phyloP scores from a whole-genome alignment of 2,113 vertebrate genomes.

The Notarius lentiginosus region DNA sequence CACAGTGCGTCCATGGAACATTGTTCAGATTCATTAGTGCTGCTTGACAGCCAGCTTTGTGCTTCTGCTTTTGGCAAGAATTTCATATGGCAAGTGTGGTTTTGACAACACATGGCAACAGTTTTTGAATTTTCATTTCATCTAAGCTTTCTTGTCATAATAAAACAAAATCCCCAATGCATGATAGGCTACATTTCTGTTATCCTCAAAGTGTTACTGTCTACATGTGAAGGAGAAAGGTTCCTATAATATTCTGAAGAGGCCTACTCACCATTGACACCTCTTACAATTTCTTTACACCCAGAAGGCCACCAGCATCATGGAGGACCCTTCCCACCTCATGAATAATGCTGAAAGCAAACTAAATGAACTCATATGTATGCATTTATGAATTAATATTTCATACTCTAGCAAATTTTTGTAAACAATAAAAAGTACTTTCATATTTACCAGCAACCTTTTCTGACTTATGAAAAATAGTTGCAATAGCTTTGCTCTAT shows the following conservation, averaged over 20 bases:
- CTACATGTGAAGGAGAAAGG: not conserved
- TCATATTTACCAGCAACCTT: not conserved
- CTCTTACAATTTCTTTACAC: not conserved
- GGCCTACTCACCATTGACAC: not conserved
- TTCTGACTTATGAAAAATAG: not conserved
- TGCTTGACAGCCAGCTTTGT: constrained; percentile 58
- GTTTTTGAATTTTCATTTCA: not conserved
- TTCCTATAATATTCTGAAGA: not conserved
- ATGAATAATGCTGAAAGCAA: not conserved
- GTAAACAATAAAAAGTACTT: not conserved
- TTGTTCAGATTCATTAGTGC: constrained; percentile 66
- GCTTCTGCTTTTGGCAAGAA: constrained; percentile 12
- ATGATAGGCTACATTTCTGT: not conserved
- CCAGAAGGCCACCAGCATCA: not conserved
- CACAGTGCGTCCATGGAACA: constrained; percentile 60
- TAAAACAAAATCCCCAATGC: not conserved
- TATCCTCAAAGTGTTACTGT: not conserved
- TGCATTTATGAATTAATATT: not conserved
- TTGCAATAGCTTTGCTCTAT: not conserved
- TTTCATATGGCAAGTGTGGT: not conserved
- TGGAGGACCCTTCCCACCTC: not conserved
- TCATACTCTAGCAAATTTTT: not conserved
- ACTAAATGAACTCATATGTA: not conserved
- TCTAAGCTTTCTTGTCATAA: not conserved
- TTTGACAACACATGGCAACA: not conserved